Evolutionary conservation across 2,888 invertebrate genomes (phyloP).

Genomic region (Calameuta idolon): DNA sequence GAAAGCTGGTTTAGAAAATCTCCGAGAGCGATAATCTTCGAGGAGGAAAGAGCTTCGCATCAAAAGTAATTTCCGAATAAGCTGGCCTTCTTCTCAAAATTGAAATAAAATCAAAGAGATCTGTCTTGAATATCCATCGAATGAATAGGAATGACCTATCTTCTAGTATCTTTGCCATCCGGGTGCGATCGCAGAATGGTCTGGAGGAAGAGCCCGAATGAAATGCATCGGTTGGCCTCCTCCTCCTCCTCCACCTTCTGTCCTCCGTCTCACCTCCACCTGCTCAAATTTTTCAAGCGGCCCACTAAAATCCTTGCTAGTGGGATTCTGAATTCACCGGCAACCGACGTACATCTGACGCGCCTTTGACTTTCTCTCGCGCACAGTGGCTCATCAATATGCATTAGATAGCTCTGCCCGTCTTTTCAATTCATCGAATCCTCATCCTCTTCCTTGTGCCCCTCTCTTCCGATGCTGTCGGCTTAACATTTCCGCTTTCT

Average conservation of each 20-base stretch:
- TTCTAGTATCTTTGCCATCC: slow-evolving; percentile 32
- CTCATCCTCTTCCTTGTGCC: too few relatives aligned
- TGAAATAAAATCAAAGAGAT: slow-evolving; percentile 53
- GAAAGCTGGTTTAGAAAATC: too few relatives aligned
- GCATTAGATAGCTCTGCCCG: slow-evolving; percentile 50
- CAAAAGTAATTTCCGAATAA: slow-evolving; percentile 48
- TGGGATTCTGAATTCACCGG: slow-evolving; percentile 9
- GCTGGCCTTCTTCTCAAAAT: slow-evolving; percentile 38
- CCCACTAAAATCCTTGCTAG: slow-evolving; percentile 22
- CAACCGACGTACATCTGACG: neutral
- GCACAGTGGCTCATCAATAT: slow-evolving; percentile 49
- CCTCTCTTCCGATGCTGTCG: too few relatives aligned
- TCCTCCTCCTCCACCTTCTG: slow-evolving; percentile 26
- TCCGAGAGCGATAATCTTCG: neutral
- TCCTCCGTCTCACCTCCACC: slow-evolving; percentile 14
- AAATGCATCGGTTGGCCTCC: slow-evolving; percentile 39
- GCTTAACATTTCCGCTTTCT: too few relatives aligned
- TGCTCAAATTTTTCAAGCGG: slow-evolving; percentile 12
- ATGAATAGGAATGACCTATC: slow-evolving; percentile 48
- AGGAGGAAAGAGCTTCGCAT: slow-evolving; percentile 13
- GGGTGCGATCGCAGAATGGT: slow-evolving; percentile 39
- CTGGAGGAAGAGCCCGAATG: slow-evolving; percentile 31
- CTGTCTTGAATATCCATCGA: slow-evolving; percentile 50
- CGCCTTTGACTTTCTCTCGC: slow-evolving; percentile 24
- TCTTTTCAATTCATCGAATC: slow-evolving; percentile 42